These are phyloP conservation scores for Odontothrips loti DNA, from an alignment of 2,888 invertebrate genomes.

Conservation along the genomic window DNA sequence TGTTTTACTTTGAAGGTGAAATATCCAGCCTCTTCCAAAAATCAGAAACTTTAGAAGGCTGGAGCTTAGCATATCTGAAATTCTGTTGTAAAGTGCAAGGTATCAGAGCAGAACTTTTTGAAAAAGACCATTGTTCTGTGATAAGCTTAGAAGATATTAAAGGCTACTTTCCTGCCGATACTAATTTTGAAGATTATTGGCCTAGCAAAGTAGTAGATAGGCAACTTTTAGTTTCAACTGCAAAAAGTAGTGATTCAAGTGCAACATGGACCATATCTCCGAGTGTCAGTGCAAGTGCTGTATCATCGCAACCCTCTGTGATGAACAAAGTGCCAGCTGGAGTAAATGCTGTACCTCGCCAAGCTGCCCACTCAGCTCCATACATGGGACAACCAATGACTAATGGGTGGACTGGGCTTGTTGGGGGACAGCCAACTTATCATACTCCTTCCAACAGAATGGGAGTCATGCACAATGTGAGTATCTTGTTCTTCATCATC, in stretches of 20 bases:
- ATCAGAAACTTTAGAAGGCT: constrained; percentile 81
- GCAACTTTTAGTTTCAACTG: constrained; percentile 63
- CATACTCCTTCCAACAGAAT: constrained; percentile 42
- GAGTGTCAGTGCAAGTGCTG: constrained; percentile 27
- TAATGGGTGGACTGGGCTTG: constrained; percentile 50
- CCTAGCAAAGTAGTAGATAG: constrained; percentile 83
- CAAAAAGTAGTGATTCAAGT: constrained; percentile 36
- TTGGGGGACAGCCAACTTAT: constrained; percentile 48
- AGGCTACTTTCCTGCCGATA: constrained; percentile 84
- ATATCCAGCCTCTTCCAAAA: constrained; percentile 57
- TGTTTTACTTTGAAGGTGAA: constrained; percentile 80
- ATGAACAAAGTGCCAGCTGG: constrained; percentile 27
- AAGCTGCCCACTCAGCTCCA: constrained; percentile 41
- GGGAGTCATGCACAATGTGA: constrained; percentile 46
- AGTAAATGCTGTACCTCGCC: constrained; percentile 38
- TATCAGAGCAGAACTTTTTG: constrained; percentile 84
- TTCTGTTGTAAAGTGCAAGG: constrained; percentile 94
- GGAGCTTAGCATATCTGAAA: constrained; percentile 89
- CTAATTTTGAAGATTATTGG: constrained; percentile 90
- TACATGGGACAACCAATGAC: constrained; percentile 43
- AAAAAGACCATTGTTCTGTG: constrained; percentile 84
- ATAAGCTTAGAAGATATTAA: constrained; percentile 86
- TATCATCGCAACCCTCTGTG: neutral
- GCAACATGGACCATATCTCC: constrained; percentile 40
- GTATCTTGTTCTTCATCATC: constrained; percentile 36